Evolutionary conservation across 2,888 invertebrate species (phyloP).

Genomic region (Miltochrista miniata): DNA sequence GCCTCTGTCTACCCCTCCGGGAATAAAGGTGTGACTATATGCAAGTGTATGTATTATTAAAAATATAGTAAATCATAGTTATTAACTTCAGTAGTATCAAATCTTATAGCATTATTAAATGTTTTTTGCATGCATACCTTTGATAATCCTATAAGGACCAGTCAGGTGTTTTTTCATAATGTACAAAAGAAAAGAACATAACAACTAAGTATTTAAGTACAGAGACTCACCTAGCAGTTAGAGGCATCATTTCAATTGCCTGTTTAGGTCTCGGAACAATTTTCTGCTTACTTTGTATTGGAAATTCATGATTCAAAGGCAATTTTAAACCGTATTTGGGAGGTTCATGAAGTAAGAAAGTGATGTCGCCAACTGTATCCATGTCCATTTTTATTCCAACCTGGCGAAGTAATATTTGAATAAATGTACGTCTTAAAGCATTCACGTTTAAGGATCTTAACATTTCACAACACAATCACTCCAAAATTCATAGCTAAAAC

Average conservation of each 20-base stretch:
- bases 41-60: no score
- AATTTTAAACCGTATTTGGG: conserved; percentile 89
- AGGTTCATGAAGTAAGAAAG: conserved; percentile 56
- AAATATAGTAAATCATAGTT: no score
- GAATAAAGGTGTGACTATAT: no score
- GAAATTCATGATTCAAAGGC: conserved; percentile 89
- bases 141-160: no score
- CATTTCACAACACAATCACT: not conserved
- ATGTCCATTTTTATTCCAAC: conserved; percentile 35
- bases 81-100: no score
- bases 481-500: not conserved
- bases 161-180: no score
- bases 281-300: conserved; percentile 88
- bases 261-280: conserved; percentile 87
- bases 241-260: conserved; percentile 87
- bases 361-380: conserved; percentile 41
- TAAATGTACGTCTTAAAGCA: not conserved
- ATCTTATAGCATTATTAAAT: no score
- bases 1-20: no score
- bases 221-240: conserved; percentile 86
- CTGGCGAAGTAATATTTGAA: not conserved
- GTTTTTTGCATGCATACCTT: no score
- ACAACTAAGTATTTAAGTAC: not conserved
- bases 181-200: no score
- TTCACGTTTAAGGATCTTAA: not conserved